Base-by-base conservation (phyloP, 2,888 invertebrate genomes). In the Ethmia dodecea region DNA sequence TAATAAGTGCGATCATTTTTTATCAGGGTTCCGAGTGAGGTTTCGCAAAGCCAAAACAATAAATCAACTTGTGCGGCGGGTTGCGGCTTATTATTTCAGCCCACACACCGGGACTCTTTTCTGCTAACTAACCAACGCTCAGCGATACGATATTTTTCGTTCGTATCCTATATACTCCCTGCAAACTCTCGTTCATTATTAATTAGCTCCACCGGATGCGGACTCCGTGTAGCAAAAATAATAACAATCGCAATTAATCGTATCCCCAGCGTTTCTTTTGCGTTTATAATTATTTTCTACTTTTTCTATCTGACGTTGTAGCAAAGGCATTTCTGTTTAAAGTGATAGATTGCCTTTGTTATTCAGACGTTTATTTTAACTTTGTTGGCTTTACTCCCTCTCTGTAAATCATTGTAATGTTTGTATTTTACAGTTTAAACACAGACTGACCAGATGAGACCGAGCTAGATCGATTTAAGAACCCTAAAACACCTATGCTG, bases 1-100 rank as follows among this genome's bases (percentile, higher is more conserved):
- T 80, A 81, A 81, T 81, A 80, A 81, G 78, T 68, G 67, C 65
- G 76, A 78, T 80, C 76, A 80, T 81, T 81, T 81, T 81, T 81
- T 83, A 80, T 71, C 72, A 64, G 59, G 62, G 64, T 73, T 74
- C 74, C 71, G 71, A 74, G 74, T 75, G 75, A 74, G 80, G 75
- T 75, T 75, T 70, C 73, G 65, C 69, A 74, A 76, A 80, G 81
- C 76, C 72, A 72, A 74, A 77, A 79, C 74, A 71, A 83, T 83
- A 80, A 80, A 83, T 81, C 80, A 81, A 68, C 52, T 55, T n/a
- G 59, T 55, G 60, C 47, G 64, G 66, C 65, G 70, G 71, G 60
- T 60, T 70, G 68, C 56, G 72, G 77, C 70, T 81, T 81, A 80
- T 79, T 83, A 81, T 83, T 79, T 78, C 64, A 66, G 67, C 57